A percentile compares a stretch with the other conserved stretches of the same genome.
Evolutionary conservation across 2,113 vertebrate genomes (phyloP).

Genomic region (Tachysurus vachellii): DNA sequence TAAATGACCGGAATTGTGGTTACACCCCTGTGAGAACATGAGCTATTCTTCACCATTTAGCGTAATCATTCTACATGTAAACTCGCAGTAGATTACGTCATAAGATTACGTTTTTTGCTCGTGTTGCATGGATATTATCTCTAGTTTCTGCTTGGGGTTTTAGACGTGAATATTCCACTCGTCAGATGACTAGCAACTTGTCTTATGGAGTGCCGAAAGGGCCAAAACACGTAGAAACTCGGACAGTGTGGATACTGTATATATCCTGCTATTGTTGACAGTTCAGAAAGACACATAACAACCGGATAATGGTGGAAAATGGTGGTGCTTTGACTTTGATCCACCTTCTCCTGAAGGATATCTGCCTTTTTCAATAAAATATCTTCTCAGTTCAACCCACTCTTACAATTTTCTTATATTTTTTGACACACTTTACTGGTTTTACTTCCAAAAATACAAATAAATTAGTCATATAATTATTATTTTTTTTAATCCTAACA

Average conservation of each 20-base stretch:
- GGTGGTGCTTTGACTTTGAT: too few relatives aligned
- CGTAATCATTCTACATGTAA: not conserved
- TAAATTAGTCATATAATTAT: too few relatives aligned
- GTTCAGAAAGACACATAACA: too few relatives aligned
- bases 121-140: not conserved
- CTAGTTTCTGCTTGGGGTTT: not conserved
- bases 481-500: too few relatives aligned
- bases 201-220: not conserved
- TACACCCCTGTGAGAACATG: not conserved
- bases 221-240: not conserved
- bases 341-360: too few relatives aligned
- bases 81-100: not conserved
- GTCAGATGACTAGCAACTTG: not conserved
- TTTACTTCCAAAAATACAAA: not conserved
- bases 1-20: not conserved
- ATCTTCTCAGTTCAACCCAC: constrained; percentile 36
- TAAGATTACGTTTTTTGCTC: not conserved
- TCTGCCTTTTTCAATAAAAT: constrained; percentile 61
- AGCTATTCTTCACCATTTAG: too few relatives aligned
- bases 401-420: not conserved
- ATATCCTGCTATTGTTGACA: too few relatives aligned
- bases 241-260: not conserved
- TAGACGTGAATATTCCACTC: not conserved
- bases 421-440: not conserved
- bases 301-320: too few relatives aligned